A percentile compares a stretch with the other conserved stretches of the same genome.
Conservation (phyloP, 2,888 invertebrate species). For the Diachrysia chrysitis region DNA sequence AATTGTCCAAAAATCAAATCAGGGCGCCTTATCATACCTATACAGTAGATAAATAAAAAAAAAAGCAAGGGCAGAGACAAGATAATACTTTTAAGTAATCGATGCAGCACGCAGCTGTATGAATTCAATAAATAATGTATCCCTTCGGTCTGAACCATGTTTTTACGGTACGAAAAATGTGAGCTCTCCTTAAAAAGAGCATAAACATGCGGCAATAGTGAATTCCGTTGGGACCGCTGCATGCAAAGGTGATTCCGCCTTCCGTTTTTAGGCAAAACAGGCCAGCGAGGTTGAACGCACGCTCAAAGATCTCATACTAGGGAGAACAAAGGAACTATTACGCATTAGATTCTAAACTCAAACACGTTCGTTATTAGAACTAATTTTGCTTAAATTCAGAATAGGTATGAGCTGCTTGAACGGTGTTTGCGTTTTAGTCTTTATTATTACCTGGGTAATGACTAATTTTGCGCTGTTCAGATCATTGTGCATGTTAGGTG, state of each 20-base stretch:
- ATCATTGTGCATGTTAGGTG: constrained; percentile 10
- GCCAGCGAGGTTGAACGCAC: constrained; percentile 66
- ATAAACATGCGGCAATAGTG: constrained; percentile 58
- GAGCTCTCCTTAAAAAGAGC: constrained; percentile 31
- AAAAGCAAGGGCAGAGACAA: not conserved
- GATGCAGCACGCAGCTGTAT: not conserved
- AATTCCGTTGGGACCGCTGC: constrained; percentile 48
- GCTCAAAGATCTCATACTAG: constrained; percentile 44
- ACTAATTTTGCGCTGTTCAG: constrained; percentile 22
- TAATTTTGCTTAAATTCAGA: constrained; percentile 47
- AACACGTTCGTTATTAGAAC: constrained; percentile 41
- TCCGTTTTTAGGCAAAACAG: constrained; percentile 78
- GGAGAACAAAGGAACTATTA: constrained; percentile 63
- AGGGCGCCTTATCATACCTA: too few relatives aligned
- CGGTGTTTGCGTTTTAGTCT: constrained; percentile 36
- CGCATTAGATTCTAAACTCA: constrained; percentile 50
- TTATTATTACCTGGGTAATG: constrained; percentile 33
- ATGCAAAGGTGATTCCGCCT: constrained; percentile 72
- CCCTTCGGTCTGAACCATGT: constrained; percentile 1
- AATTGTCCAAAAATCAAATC: too few relatives aligned
- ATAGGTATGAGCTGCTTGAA: constrained; percentile 11
- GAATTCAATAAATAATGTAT: not conserved
- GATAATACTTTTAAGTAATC: not conserved
- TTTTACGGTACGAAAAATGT: constrained; percentile 26
- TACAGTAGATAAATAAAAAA: too few relatives aligned